These are phyloP conservation scores for Cathartes aura DNA, from an alignment of 2,113 vertebrate genomes.

Conservation along the genomic window DNA sequence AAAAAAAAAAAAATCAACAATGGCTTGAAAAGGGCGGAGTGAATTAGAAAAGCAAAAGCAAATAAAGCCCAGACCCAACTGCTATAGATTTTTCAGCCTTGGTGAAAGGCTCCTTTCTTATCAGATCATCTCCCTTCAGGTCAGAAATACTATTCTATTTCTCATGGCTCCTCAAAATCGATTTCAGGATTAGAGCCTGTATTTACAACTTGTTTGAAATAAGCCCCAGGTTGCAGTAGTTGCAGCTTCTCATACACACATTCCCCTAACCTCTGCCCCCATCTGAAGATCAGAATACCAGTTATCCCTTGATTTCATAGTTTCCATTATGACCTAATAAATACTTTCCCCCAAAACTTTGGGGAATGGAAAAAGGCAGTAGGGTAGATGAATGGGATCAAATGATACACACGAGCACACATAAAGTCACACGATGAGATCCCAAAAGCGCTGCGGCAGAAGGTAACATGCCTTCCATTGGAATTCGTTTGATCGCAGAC, in stretches of 20 bases:
- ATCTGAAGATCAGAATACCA: neutral
- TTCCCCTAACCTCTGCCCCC: neutral
- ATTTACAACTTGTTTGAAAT: neutral
- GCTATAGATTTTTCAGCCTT: neutral
- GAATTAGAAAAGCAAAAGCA: neutral
- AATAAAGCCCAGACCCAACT: neutral
- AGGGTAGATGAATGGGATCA: neutral
- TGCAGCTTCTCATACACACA: neutral
- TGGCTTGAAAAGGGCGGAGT: neutral
- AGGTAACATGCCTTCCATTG: neutral
- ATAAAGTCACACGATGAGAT: rapidly evolving
- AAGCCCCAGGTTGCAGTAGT: neutral
- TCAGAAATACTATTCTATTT: neutral
- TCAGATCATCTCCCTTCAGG: neutral
- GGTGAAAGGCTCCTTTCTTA: neutral
- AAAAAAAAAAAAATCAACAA: neutral
- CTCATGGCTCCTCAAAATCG: neutral
- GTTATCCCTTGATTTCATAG: neutral
- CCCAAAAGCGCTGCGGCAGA: neutral
- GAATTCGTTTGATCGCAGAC: neutral
- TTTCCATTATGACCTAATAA: neutral
- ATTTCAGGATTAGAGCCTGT: neutral
- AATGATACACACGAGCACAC: neutral
- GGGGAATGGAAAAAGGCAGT: neutral
- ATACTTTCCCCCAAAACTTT: neutral